Percentiles rank a stretch among this genome's conserved stretches.
Evolutionary conservation across 2,113 vertebrate genomes (phyloP).

Genomic region (Reinhardtius hippoglossoides): DNA sequence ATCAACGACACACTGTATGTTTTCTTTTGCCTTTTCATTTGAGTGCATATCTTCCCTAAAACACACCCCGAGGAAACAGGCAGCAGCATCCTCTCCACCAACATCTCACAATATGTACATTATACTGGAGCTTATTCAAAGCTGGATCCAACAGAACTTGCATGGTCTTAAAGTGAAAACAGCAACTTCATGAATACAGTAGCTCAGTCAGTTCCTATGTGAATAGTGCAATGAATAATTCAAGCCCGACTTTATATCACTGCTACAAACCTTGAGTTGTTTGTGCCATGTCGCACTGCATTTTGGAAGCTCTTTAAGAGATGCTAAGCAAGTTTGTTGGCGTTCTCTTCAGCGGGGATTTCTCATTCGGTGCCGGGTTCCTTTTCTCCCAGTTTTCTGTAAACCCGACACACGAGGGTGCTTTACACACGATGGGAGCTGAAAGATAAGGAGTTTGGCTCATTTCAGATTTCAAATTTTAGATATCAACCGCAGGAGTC

Average conservation of each 20-base stretch:
- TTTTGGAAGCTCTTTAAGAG: conserved; percentile 43
- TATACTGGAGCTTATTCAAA: conserved; percentile 16
- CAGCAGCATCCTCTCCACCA: neutral
- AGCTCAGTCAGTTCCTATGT: conserved; percentile 19
- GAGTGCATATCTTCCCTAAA: conserved; percentile 23
- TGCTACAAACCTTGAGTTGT: conserved; percentile 12
- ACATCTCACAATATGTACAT: conserved; percentile 9
- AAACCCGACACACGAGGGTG: conserved; percentile 41
- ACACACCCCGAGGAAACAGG: conserved; percentile 19
- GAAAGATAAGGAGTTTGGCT: conserved; percentile 37
- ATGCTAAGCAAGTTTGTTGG: conserved; percentile 25
- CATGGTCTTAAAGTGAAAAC: conserved; percentile 14
- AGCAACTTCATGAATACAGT: conserved; percentile 13
- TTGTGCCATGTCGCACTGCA: conserved; percentile 16
- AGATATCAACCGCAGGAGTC: conserved; percentile 34
- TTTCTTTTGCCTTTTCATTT: conserved; percentile 37
- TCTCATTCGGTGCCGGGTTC: conserved; percentile 31
- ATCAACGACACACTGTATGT: neutral
- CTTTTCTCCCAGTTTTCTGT: neutral
- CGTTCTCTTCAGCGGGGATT: conserved; percentile 38
- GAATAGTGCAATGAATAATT: conserved; percentile 40
- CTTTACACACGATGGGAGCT: conserved; percentile 46
- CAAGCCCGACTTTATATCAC: conserved; percentile 32
- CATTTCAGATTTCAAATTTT: conserved; percentile 43
- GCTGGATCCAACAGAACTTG: conserved; percentile 11